Evolutionary conservation across 2,113 vertebrate species (phyloP).

Genomic region (Lethenteron reissneri): DNA sequence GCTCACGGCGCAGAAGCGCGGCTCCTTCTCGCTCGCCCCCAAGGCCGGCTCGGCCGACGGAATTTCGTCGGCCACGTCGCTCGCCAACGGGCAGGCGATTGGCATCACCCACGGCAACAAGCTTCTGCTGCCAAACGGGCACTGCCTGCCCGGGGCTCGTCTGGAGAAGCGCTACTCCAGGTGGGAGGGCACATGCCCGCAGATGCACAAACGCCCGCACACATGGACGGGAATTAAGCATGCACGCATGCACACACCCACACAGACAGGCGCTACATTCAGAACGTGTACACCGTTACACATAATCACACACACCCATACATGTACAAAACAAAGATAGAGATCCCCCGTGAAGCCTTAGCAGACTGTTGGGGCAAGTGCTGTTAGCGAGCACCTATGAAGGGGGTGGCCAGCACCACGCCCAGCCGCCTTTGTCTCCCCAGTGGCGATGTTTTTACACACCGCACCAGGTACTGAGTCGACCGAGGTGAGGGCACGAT

Average conservation of each 20-base stretch:
- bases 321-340: background rate
- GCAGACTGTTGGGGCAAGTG: no score
- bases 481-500: no score
- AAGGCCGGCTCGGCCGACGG: background rate
- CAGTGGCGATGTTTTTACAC: no score
- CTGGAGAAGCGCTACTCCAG: background rate
- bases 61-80: background rate
- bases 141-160: background rate
- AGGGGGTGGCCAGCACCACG: no score
- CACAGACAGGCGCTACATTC: background rate
- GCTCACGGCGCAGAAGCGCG: conserved; percentile 76
- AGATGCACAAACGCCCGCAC: background rate
- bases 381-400: no score
- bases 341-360: no score
- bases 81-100: no score
- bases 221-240: background rate
- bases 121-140: conserved; percentile 2
- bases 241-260: background rate
- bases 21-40: background rate
- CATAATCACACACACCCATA: background rate
- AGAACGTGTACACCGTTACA: background rate
- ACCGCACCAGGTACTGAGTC: no score
- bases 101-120: background rate
- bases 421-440: no score
- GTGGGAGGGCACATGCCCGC: background rate